Evolutionary conservation across 2,888 invertebrate genomes (phyloP).

Genomic region (Tiphia femorata): DNA sequence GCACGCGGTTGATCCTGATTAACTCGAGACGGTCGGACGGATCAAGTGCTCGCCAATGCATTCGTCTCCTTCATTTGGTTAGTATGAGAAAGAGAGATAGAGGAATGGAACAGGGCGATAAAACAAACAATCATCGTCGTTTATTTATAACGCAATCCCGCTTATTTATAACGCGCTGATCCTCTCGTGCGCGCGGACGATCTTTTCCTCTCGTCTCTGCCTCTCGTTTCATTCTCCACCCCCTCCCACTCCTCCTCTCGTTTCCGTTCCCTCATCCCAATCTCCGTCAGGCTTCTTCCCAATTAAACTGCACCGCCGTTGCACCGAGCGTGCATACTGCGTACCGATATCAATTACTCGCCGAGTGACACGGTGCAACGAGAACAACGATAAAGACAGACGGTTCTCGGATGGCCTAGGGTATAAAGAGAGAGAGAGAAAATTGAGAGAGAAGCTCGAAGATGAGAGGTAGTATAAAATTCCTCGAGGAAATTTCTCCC

Average conservation of each 20-base stretch:
- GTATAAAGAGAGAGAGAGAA: too few species aligned
- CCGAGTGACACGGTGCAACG: slow-evolving; percentile 38
- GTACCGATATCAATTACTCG: slow-evolving; percentile 48
- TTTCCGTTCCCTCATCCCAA: slow-evolving; percentile 14
- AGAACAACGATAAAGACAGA: background rate
- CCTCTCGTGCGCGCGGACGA: slow-evolving; percentile 14
- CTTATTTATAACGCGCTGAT: slow-evolving; percentile 42
- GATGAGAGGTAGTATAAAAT: too few species aligned
- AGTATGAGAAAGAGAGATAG: too few species aligned
- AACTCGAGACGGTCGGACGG: too few species aligned
- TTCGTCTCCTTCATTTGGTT: too few species aligned
- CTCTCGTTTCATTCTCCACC: slow-evolving; percentile 22
- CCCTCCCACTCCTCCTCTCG: slow-evolving; percentile 14
- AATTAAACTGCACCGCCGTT: slow-evolving; percentile 43
- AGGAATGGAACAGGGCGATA: too few species aligned
- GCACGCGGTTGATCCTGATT: too few species aligned
- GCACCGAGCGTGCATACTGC: slow-evolving; percentile 40
- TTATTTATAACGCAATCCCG: too few species aligned
- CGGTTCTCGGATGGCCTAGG: background rate
- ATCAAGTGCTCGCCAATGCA: too few species aligned
- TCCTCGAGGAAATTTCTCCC: too few species aligned
- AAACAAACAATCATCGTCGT: too few species aligned
- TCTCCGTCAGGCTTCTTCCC: slow-evolving; percentile 31
- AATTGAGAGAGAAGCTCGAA: too few species aligned
- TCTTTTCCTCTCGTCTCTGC: background rate